Base-by-base conservation (phyloP, 1,140 invertebrate species). In the Drosophila seguyi region DNA sequence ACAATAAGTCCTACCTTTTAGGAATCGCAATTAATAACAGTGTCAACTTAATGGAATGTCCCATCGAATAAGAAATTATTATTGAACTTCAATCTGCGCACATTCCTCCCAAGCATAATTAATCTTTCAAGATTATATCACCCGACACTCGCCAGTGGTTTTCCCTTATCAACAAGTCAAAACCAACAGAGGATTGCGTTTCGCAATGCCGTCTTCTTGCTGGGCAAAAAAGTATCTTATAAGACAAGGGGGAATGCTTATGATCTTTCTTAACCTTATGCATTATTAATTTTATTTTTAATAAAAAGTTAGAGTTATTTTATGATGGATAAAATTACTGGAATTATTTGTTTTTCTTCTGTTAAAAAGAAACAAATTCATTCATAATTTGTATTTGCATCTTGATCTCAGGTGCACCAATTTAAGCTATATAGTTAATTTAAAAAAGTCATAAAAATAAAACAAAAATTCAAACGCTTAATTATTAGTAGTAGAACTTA, bases 81-180 rank as follows among this genome's bases (percentile, higher is more conserved):
- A 50, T 50, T 66, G 65, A 50, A 48, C 36, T 66, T 25, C 60
- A 50, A 52, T 50, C 45, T 42, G 45, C 13, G 31, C 60, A 50
- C 60, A 68, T 68, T 68, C 61, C 45, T 66, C 13, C 16, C 6
- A 48, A 25, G 3, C 11, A 36, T 27, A 52, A 68, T 68, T 68
- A 68, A 68, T 68, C 65, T 66, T 68, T 68, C 27, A 52, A 50
- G 65, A 68, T 68, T 68, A 36, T 48, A 41, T 66, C 60, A 65
- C 36, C n/a, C 0, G 31, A 52, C 60, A 50, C 45, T 25, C 38
- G n/a, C 20, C 20, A 16, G 18, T 27, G 60, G 27, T 50, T 52
- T 65, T 34, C 3, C 22, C 45, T 68, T 68, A 68, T 68, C 60
- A 68, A 36, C 44, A 66, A 50, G 27, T 34, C 25, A 50, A 36